phyloP scores from a whole-genome alignment of 1,140 invertebrate genomes.

The Lutraria rhynchaena region DNA sequence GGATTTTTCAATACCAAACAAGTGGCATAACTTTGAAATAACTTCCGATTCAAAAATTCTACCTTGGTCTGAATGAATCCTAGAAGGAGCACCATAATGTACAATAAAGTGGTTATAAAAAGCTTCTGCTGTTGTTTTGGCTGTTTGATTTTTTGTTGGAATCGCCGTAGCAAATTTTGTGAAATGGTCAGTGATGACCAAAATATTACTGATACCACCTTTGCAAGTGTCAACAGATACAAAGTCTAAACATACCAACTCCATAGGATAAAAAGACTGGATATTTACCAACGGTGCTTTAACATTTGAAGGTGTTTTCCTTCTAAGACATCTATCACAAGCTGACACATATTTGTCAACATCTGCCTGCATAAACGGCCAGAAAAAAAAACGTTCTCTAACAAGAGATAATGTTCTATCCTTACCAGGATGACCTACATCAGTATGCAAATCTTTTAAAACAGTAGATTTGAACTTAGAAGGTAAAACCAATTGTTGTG shows the following conservation, averaged over 20 bases:
- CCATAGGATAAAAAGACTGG: not conserved
- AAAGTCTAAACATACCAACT: constrained; percentile 35
- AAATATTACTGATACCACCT: constrained; percentile 32
- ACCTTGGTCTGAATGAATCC: constrained; percentile 42
- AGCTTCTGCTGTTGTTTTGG: constrained; percentile 46
- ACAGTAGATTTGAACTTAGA: no score
- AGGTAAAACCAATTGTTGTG: no score
- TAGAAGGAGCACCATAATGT: constrained; percentile 23
- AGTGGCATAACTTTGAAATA: constrained; percentile 23
- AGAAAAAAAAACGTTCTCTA: not conserved
- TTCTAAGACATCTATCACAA: constrained; percentile 26
- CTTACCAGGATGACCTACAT: no score
- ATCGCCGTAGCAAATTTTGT: constrained; percentile 44
- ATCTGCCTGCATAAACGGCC: not conserved
- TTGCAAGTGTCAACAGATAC: constrained; percentile 29
- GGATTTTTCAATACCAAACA: constrained; percentile 19
- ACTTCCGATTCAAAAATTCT: constrained; percentile 46
- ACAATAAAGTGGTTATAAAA: constrained; percentile 39
- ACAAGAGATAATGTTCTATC: constrained; percentile 3
- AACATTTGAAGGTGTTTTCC: constrained; percentile 3
- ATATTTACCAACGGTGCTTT: constrained; percentile 19
- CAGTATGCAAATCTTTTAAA: no score
- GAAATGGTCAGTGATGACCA: constrained; percentile 51
- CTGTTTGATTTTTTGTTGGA: constrained; percentile 42
- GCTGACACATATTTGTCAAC: not conserved